Evolutionary conservation across 2,113 vertebrate genomes (phyloP).

Genomic region (Prionailurus bengalensis): DNA sequence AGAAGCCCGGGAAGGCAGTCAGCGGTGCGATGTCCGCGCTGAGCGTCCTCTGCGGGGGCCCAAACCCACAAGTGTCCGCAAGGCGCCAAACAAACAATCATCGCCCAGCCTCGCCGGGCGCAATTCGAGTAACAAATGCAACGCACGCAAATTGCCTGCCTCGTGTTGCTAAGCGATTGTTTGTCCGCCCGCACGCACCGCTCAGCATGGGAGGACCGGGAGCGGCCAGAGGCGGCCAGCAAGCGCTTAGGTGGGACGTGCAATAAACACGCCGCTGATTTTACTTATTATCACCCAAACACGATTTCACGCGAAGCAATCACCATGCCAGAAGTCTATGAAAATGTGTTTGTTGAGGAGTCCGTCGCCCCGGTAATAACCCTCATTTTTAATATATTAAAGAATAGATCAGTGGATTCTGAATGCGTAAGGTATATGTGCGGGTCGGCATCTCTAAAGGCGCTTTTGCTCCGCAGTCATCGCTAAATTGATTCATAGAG

Average conservation of each 20-base stretch:
- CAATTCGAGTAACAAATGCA: constrained; percentile 88
- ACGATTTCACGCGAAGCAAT: constrained; percentile 89
- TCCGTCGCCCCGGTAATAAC: constrained; percentile 50
- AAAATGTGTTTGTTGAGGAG: constrained; percentile 82
- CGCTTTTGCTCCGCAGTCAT: neutral
- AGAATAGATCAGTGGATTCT: constrained; percentile 71
- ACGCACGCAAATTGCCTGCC: constrained; percentile 85
- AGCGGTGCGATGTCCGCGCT: neutral
- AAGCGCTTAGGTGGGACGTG: constrained; percentile 81
- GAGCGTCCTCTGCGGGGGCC: neutral
- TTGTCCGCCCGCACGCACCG: constrained; percentile 79
- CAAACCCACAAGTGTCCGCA: constrained; percentile 71
- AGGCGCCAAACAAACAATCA: constrained; percentile 80
- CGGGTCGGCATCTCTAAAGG: neutral
- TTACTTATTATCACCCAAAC: constrained; percentile 87
- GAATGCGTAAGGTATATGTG: neutral
- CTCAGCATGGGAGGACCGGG: constrained; percentile 86
- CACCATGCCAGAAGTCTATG: constrained; percentile 82
- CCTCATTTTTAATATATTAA: constrained; percentile 81
- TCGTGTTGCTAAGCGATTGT: constrained; percentile 89
- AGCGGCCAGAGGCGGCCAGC: constrained; percentile 29
- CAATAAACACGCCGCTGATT: constrained; percentile 86
- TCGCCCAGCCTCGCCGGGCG: constrained; percentile 65
- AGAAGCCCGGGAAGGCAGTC: neutral
- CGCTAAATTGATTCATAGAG: neutral